Evolutionary conservation across 2,888 invertebrate genomes (phyloP), one percentile per base, ranked within the genome.

Genomic region (Morpho achilles): DNA sequence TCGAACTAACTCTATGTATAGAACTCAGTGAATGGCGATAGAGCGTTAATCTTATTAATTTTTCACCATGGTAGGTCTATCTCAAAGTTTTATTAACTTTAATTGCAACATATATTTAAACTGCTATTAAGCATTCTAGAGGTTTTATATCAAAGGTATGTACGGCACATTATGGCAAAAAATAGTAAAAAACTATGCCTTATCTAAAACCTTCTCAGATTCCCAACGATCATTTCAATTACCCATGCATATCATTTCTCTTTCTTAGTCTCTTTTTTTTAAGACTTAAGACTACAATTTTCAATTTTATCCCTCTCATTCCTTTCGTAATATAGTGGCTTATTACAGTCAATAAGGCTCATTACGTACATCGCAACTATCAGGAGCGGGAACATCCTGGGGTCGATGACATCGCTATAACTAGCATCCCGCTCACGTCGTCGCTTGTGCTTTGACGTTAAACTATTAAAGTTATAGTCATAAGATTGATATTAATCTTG

Each of bases 381-480:
- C 65, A 61, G 66, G 60, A 73, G 70, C 71, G 74, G 74, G 71
- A 76, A 71, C 63, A 74, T 76, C 77, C 77, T 72, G 71, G 71
- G 77, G 78, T 82, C 79, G 71, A 60, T 74, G 84, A 82, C 82
- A 81, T 78, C 80, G 78, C 80, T 62, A 43, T 79, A 80, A 76
- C 76, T 80, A 80, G 84, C 82, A 82, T 60, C 64, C 64, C 58
- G 64, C 61, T 56, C 62, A 59, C 60, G 60, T 61, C 59, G 58
- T 46, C 51, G 51, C 58, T 62, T 45, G 58, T 50, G 58, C 56
- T 56, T 49, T 58, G 57, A 58, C 56, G 52, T 55, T 58, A 58
- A 57, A 59, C 56, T 60, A 62, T 60, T 62, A 64, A 57, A 54
- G 47, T 45, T 56, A 54, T 55, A 58, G 56, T 59, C 51, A 54